phyloP scores from a whole-genome alignment of 2,113 vertebrate species.

The Anthoscopus minutus region DNA sequence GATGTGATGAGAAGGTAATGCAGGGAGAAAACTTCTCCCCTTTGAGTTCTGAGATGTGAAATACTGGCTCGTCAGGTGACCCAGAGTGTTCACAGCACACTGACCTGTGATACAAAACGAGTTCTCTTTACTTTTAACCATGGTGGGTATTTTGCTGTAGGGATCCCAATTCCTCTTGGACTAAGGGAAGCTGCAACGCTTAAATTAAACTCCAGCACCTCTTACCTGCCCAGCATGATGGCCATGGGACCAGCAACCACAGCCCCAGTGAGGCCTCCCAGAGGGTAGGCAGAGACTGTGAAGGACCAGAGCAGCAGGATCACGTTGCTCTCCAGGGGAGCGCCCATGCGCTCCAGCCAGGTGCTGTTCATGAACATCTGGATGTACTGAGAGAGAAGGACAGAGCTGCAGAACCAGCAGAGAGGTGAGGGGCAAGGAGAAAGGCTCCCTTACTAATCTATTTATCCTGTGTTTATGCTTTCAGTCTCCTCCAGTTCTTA shows the following conservation, averaged over 20 bases:
- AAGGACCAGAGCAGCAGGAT: conserved; percentile 86
- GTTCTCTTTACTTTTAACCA: background rate
- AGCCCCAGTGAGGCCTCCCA: conserved; percentile 82
- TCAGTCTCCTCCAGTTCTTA: background rate
- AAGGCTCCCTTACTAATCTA: background rate
- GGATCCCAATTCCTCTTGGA: background rate
- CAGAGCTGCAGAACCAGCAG: background rate
- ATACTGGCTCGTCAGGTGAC: background rate
- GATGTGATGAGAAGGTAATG: background rate
- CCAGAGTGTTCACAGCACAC: background rate
- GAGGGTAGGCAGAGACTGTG: conserved; percentile 81
- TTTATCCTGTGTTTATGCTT: background rate
- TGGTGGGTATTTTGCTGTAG: background rate
- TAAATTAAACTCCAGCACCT: background rate
- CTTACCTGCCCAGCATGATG: conserved; percentile 81
- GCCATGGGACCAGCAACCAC: conserved; percentile 85
- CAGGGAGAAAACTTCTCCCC: background rate
- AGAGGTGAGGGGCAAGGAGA: background rate
- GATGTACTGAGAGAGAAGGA: conserved; percentile 73
- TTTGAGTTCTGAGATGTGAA: background rate
- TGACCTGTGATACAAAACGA: background rate
- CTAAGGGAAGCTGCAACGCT: background rate
- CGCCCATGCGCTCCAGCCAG: conserved; percentile 71
- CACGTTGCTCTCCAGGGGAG: conserved; percentile 65
- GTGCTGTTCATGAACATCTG: conserved; percentile 84